Conservation (phyloP, 1,140 invertebrate genomes). For the Eupristina koningsbergeri region DNA sequence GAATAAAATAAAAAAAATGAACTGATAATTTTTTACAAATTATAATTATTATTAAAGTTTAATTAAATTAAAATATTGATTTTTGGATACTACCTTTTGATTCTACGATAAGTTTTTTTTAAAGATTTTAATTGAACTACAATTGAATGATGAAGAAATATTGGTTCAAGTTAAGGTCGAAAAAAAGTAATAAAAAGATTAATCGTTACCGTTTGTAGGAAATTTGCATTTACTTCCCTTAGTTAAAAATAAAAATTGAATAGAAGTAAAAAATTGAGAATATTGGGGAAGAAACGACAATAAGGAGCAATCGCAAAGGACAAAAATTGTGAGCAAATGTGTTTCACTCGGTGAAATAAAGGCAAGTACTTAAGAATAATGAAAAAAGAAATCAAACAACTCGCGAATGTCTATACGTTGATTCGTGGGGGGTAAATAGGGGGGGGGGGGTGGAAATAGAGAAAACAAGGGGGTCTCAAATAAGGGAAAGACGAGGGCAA, state of each 20-base stretch:
- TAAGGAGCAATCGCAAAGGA: slow-evolving; percentile 45
- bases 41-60: too few relatives aligned
- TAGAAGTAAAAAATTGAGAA: background rate
- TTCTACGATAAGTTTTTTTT: too few relatives aligned
- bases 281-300: background rate
- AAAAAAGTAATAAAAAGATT: background rate
- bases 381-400: slow-evolving; percentile 48
- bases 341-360: slow-evolving; percentile 22
- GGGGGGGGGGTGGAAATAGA: slow-evolving; percentile 43
- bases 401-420: slow-evolving; percentile 24
- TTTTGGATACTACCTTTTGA: too few relatives aligned
- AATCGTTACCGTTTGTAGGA: background rate
- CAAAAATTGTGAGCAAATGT: slow-evolving; percentile 41
- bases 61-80: too few relatives aligned
- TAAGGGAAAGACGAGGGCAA: slow-evolving; percentile 9
- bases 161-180: too few relatives aligned
- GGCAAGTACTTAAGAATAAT: slow-evolving; percentile 43
- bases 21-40: too few relatives aligned
- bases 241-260: background rate
- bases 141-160: background rate
- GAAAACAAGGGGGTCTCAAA: too few relatives aligned
- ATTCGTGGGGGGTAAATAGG: slow-evolving; percentile 52
- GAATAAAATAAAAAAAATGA: too few relatives aligned
- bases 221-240: background rate
- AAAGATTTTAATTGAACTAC: too few relatives aligned